Evolutionary conservation across 2,113 vertebrate genomes (phyloP).

Genomic region (Suncus etruscus): DNA sequence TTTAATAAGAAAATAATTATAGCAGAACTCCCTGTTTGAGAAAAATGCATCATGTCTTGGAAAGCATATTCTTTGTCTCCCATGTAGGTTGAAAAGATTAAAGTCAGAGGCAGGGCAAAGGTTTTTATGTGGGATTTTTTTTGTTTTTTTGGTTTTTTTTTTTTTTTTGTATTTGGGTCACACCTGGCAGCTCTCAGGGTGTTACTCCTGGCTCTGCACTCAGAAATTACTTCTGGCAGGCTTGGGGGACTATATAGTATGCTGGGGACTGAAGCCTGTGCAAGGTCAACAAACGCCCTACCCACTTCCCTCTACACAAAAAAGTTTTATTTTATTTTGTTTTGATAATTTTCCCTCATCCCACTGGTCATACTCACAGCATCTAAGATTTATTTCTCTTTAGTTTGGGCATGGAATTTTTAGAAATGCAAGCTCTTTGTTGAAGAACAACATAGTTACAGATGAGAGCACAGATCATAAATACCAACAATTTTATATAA

Average conservation of each 20-base stretch:
- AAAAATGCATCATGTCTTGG: background rate
- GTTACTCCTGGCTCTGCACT: no score
- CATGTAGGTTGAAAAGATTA: background rate
- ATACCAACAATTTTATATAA: constrained; percentile 30
- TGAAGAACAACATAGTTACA: constrained; percentile 7
- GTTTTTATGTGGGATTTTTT: background rate
- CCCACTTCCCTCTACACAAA: no score
- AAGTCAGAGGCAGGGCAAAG: no score
- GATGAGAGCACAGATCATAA: background rate
- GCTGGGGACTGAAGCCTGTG: no score
- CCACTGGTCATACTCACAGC: background rate
- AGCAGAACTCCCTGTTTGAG: background rate
- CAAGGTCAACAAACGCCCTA: no score
- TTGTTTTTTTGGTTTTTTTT: background rate
- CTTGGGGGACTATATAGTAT: no score
- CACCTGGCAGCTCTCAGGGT: no score
- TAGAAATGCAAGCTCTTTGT: background rate
- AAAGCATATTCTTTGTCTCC: background rate
- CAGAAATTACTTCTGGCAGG: no score
- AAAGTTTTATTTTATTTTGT: background rate
- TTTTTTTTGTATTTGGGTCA: no score
- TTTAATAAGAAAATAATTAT: background rate
- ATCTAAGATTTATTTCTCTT: constrained; percentile 12
- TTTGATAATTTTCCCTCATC: background rate
- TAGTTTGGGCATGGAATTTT: constrained; percentile 34